Base-by-base conservation (phyloP, 2,797 vertebrate genomes). In the Borostomias antarcticus region DNA sequence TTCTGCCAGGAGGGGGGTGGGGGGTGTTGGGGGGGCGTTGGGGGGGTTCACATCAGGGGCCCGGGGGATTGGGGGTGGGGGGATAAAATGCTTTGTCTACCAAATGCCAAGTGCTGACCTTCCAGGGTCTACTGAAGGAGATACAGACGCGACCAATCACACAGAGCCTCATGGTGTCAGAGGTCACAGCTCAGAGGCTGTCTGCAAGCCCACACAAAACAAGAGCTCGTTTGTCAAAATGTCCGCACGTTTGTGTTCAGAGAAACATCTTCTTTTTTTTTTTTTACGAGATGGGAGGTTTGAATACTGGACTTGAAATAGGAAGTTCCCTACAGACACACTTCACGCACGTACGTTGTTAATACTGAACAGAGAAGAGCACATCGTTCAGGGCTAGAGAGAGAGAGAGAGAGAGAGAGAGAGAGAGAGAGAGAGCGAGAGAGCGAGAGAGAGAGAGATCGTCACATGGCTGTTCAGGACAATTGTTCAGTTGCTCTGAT, bases 201-300 rank as follows among this genome's bases (percentile, higher is more conserved):
- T 51, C 47, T 67, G 63, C 64, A 77, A 79, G 74, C 69, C 53
- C 58, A 67, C 66, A 65, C 21, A 75, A 67, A 68, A 53, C 54
- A 69, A 19, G n/a, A 76, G 66, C 61, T 43, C 71, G 73, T 81
- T 68, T 59, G 33, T 84, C 76, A 74, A 79, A 4, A 59, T 9
- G 63, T 76, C 74, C 30, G 48, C 62, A 60, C 21, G 21, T 73
- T 67, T 70, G 40, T 47, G 63, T 66, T 63, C 59, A 23, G 40
- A 53, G 35, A 1, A 68, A 43, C 29, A 4, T 67, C n/a, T n/a
- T n/a, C n/a, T n/a, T n/a, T n/a, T n/a, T n/a, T n/a, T n/a, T n/a
- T n/a, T 64, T 84, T 72, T 68, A 78, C 66, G 26, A 66, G 37
- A 62, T 28, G 21, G 6, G 62, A 61, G n/a, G 54, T 47, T 48